Conservation (phyloP, 2,113 vertebrate species). For the Sardina pilchardus region DNA sequence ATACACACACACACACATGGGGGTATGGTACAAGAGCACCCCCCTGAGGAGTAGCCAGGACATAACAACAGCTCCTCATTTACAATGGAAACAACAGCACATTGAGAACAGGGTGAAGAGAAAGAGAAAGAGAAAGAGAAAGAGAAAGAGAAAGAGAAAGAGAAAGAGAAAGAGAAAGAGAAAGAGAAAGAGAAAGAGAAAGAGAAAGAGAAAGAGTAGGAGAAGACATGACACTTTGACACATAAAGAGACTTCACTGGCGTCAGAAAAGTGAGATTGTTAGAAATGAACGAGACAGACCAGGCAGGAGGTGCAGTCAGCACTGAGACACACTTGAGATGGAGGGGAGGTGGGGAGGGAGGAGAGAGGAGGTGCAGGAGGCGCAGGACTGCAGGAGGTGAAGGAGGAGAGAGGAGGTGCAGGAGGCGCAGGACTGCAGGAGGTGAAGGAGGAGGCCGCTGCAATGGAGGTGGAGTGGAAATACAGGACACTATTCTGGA, state of each 20-base stretch:
- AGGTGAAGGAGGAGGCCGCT: neutral
- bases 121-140: neutral
- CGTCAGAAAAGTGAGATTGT: neutral
- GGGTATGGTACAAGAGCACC: neutral
- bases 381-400: conserved; percentile 5
- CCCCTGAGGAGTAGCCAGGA: neutral
- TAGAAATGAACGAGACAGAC: neutral
- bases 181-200: neutral
- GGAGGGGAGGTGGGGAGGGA: neutral
- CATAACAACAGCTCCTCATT: neutral
- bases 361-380: neutral
- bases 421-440: neutral
- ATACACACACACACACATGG: too few relatives aligned
- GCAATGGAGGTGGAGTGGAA: neutral
- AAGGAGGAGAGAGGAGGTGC: neutral
- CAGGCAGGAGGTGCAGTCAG: neutral
- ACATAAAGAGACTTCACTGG: neutral
- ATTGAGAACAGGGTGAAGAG: neutral
- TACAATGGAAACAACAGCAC: neutral
- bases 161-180: neutral
- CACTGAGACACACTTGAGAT: neutral
- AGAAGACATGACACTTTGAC: neutral
- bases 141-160: neutral
- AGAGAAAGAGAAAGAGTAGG: neutral
- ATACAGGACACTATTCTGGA: neutral